Evolutionary conservation across 2,797 vertebrate species (phyloP), one percentile per base, ranked within the genome.

Genomic region (Cynopterus sphinx): DNA sequence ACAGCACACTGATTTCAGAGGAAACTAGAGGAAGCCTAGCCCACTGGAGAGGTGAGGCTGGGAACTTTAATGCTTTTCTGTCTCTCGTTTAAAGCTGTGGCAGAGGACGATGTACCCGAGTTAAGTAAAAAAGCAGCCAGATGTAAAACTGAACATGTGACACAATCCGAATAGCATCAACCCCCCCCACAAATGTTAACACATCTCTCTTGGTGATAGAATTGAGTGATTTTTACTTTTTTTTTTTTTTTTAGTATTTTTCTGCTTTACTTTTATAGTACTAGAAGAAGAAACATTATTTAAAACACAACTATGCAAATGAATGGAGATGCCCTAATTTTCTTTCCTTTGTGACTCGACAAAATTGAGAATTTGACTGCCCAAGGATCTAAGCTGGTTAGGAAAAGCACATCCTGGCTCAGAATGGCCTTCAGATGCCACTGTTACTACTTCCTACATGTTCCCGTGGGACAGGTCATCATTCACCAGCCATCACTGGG

Each of bases 401-500:
- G 13, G 41, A 53, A 70, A 51, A 6, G 28, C 0, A 1, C 6
- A 2, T 10, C 8, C 24, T 5, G 13, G 11, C 15, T 13, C 43
- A 17, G 10, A 10, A 33, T 3, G 36, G 36, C 46, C 63, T 79
- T 71, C 39, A 22, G 75, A 21, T 9, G 39, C 39, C 68, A 28
- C 39, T 17, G 46, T 12, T 26, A 1, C 36, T 4, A 41, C 19
- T 9, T n/a, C 15, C 57, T n/a, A 3, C 0, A 1, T 59, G 41
- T 51, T 6, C 24, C 6, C 7, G 6, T 1, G 19, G 65, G 73
- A 33, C 28, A 46, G 70, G 81, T 31, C 53, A 15, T 13, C 5
- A 3, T 0, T 61, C 21, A 13, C 16, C 3, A 9, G 12, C 36
- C 24, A 0, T 2, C 6, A 0, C 57, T 1, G 19, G 9, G 59